Evolutionary conservation across 2,797 vertebrate species (phyloP).

Genomic region (Okamejei kenojei): DNA sequence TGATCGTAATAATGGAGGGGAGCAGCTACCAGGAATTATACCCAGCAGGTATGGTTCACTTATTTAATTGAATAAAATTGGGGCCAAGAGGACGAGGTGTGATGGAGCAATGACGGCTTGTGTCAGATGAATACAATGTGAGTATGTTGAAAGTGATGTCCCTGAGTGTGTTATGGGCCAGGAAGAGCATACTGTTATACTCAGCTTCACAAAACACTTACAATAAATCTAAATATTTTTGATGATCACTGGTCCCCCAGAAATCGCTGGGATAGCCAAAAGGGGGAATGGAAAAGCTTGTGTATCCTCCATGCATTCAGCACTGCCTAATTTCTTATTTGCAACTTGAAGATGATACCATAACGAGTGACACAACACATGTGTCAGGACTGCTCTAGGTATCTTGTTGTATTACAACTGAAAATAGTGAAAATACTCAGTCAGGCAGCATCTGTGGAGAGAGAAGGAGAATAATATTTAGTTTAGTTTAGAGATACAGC

Average conservation of each 20-base stretch:
- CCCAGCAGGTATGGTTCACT: neutral
- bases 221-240: neutral
- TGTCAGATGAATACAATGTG: neutral
- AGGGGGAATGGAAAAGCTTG: too few species aligned
- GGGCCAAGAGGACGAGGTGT: neutral
- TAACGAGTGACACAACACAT: neutral
- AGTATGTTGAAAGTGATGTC: neutral
- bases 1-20: neutral
- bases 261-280: neutral
- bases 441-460: too few species aligned
- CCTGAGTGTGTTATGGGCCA: neutral
- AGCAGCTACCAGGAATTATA: neutral
- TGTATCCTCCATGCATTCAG: neutral
- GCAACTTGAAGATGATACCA: neutral
- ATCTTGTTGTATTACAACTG: too few species aligned
- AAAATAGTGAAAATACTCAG: too few species aligned
- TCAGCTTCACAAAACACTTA: neutral
- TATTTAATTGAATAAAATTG: neutral
- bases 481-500: too few species aligned
- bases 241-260: neutral
- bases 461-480: too few species aligned
- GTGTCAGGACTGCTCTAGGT: too few species aligned
- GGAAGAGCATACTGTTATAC: neutral
- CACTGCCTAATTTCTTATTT: neutral
- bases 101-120: too few species aligned